These are phyloP conservation scores for Eilema caniola DNA, from an alignment of 2,888 invertebrate genomes.

Conservation along the genomic window DNA sequence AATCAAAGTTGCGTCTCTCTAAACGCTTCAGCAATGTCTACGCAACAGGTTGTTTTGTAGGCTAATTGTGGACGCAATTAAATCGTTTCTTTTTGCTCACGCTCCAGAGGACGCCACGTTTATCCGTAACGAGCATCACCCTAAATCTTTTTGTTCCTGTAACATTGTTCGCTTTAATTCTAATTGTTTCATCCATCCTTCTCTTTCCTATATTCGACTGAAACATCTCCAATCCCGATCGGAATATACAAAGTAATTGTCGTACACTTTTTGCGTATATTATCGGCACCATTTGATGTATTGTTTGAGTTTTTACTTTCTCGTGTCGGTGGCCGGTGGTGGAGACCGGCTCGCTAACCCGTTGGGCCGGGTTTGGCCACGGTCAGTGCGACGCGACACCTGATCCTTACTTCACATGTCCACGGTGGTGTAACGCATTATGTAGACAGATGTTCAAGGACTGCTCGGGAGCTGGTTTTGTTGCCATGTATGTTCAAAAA, in stretches of 20 bases:
- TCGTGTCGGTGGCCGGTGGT: slow-evolving; percentile 52
- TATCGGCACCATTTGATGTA: slow-evolving; percentile 58
- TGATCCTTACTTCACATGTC: slow-evolving; percentile 80
- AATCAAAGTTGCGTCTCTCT: slow-evolving; percentile 56
- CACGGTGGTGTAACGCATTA: slow-evolving; percentile 57
- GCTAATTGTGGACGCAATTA: slow-evolving; percentile 78
- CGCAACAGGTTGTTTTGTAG: slow-evolving; percentile 79
- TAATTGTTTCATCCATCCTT: slow-evolving; percentile 55
- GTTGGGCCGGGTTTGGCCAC: slow-evolving; percentile 75
- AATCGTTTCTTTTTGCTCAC: slow-evolving; percentile 73
- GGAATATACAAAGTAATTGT: slow-evolving; percentile 47
- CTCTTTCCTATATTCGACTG: slow-evolving; percentile 33
- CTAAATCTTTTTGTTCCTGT: slow-evolving; percentile 62
- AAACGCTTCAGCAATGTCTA: slow-evolving; percentile 63
- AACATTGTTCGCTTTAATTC: slow-evolving; percentile 66
- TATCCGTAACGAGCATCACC: slow-evolving; percentile 67
- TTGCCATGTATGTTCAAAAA: slow-evolving; percentile 11
- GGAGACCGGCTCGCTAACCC: slow-evolving; percentile 69
- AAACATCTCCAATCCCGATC: slow-evolving; percentile 41
- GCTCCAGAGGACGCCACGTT: slow-evolving; percentile 62
- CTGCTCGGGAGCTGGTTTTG: slow-evolving; percentile 57
- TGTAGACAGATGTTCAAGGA: slow-evolving; percentile 73
- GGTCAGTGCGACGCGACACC: slow-evolving; percentile 84
- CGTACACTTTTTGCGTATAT: slow-evolving; percentile 43
- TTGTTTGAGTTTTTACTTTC: slow-evolving; percentile 70